Conservation (phyloP, 2,113 vertebrate genomes). For the Steatornis caripensis region DNA sequence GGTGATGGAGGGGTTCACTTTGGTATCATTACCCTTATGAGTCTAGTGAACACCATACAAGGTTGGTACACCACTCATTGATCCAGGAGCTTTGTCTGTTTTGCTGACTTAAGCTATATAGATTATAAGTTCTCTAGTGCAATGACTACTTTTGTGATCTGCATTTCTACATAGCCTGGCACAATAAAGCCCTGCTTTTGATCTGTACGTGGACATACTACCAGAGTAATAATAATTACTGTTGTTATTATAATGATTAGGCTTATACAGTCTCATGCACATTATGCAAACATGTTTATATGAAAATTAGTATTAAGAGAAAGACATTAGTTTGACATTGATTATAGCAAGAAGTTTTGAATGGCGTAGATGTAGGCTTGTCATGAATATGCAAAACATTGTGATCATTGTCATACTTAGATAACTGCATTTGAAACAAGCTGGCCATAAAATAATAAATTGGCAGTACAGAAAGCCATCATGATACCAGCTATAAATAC, state of each 20-base stretch:
- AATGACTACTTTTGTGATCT: background rate
- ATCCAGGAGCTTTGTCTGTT: background rate
- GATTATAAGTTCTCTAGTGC: background rate
- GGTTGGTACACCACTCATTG: too few species aligned
- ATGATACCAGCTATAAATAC: constrained; percentile 62
- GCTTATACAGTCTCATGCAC: background rate
- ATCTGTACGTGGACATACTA: background rate
- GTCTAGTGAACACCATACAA: background rate
- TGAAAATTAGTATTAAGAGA: constrained; percentile 36
- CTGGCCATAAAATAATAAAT: constrained; percentile 67
- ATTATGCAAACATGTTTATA: background rate
- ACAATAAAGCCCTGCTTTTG: background rate
- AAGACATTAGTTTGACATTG: constrained; percentile 51
- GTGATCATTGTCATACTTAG: constrained; percentile 59
- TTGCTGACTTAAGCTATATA: background rate
- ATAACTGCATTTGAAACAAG: constrained; percentile 66
- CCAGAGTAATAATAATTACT: constrained; percentile 13
- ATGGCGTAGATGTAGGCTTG: constrained; percentile 41
- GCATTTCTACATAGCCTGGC: background rate
- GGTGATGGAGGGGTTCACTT: background rate
- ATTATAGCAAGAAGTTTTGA: constrained; percentile 45
- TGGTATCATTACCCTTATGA: background rate
- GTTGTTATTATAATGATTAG: constrained; percentile 28
- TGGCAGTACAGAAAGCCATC: constrained; percentile 48
- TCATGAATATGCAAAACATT: constrained; percentile 68